Evolutionary conservation across 30 jellyfish, hydroid and myxozoan genomes (phyloP).

Genomic region (Aurelia sp.): DNA sequence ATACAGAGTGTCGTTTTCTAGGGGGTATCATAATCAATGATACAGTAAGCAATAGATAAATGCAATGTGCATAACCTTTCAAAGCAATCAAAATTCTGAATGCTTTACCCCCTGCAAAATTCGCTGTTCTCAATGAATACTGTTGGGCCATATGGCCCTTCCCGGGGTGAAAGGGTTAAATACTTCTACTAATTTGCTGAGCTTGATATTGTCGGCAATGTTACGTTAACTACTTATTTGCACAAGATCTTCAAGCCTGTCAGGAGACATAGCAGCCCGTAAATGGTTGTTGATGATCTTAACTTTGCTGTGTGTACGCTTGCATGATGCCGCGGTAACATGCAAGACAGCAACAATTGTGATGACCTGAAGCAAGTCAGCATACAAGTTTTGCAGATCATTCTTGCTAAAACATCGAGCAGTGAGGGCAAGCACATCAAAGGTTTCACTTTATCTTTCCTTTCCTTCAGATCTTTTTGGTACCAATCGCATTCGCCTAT

Average conservation of each 20-base stretch:
- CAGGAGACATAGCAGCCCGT: constrained; percentile 53
- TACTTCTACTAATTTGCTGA: constrained; percentile 28
- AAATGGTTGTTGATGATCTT: constrained; percentile 25
- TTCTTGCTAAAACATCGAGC: constrained; percentile 17
- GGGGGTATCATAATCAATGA: no score
- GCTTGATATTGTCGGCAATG: constrained; percentile 30
- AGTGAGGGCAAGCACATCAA: constrained; percentile 58
- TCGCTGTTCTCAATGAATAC: no score
- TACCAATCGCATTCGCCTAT: constrained; percentile 9
- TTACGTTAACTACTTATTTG: constrained; percentile 41
- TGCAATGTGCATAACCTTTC: no score
- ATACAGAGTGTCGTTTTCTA: no score
- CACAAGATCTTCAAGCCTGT: constrained; percentile 48
- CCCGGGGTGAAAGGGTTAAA: no score
- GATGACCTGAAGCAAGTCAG: constrained; percentile 36
- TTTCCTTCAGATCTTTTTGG: constrained; percentile 29
- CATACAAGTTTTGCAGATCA: neutral
- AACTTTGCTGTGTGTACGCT: constrained; percentile 47
- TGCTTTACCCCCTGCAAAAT: no score
- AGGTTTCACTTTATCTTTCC: constrained; percentile 42
- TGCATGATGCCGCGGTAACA: constrained; percentile 55
- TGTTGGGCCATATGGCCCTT: no score
- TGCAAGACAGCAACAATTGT: constrained; percentile 50
- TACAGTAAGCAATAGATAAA: no score
- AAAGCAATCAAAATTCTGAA: no score